A percentile compares a stretch with the other conserved stretches of the same genome.
Conservation (phyloP, 2,797 vertebrate species). For the Oophaga sylvatica region DNA sequence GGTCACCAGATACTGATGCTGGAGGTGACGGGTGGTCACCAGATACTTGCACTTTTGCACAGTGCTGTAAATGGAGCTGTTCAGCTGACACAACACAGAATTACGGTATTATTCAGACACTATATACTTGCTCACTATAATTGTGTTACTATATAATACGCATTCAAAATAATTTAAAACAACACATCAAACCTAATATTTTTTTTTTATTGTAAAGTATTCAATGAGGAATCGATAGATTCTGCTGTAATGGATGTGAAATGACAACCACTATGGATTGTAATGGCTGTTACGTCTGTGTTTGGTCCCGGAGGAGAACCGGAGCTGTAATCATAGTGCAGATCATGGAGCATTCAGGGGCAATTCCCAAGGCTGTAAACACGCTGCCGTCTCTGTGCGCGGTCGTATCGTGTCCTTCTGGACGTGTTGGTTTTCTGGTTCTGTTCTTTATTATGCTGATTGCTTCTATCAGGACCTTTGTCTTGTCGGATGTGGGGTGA, state of each 20-base stretch:
- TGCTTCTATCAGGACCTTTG: no score
- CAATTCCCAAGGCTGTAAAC: not conserved
- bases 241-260: not conserved
- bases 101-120: not conserved
- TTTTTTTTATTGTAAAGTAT: not conserved
- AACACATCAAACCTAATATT: no score
- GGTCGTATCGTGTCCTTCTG: not conserved
- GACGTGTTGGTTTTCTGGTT: no score
- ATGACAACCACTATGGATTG: not conserved
- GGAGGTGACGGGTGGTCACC: no score
- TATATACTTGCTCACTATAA: not conserved
- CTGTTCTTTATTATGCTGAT: no score
- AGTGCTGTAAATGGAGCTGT: no score
- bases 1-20: no score
- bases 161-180: not conserved
- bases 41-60: no score
- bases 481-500: no score
- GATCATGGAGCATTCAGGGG: not conserved
- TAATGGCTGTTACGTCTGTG: not conserved
- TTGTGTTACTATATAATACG: not conserved
- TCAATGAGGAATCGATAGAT: not conserved
- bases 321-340: not conserved
- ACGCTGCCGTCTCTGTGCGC: not conserved
- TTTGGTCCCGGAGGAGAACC: not conserved
- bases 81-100: not conserved